Evolutionary conservation across 2,113 vertebrate species (phyloP).

Genomic region (Hymenochirus boettgeri): DNA sequence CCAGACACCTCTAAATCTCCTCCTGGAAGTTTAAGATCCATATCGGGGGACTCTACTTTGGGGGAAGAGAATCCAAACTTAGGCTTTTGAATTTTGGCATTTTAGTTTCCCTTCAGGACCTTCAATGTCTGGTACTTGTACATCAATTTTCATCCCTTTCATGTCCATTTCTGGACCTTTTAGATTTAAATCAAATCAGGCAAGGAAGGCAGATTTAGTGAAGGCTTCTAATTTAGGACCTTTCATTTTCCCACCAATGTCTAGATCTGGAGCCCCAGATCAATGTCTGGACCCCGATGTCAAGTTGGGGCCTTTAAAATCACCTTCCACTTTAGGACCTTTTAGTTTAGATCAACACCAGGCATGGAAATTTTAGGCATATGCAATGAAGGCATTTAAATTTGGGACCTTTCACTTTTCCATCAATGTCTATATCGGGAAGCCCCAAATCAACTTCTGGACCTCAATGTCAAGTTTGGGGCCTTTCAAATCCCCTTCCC

Average conservation of each 20-base stretch:
- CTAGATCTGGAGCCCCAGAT: slow-evolving; percentile 43
- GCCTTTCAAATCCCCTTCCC: too few species aligned
- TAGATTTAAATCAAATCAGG: too few species aligned
- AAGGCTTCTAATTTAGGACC: slow-evolving; percentile 59
- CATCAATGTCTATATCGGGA: too few species aligned
- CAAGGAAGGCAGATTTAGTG: slow-evolving; percentile 51
- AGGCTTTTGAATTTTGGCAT: slow-evolving; percentile 38
- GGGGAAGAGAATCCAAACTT: slow-evolving; percentile 61
- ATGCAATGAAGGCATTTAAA: slow-evolving; percentile 54
- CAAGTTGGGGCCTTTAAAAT: slow-evolving; percentile 44
- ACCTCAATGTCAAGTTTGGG: too few species aligned
- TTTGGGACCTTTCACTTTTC: slow-evolving; percentile 52
- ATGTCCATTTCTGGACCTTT: slow-evolving; percentile 53
- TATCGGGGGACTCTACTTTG: slow-evolving; percentile 21
- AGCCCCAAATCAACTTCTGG: too few species aligned
- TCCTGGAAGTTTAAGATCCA: slow-evolving; percentile 58
- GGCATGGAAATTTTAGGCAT: slow-evolving; percentile 17
- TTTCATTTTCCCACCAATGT: slow-evolving; percentile 51
- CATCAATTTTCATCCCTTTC: slow-evolving; percentile 50
- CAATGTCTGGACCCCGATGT: slow-evolving; percentile 39
- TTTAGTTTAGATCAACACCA: slow-evolving; percentile 39
- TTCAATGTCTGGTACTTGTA: slow-evolving; percentile 49
- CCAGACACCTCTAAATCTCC: slow-evolving; percentile 48
- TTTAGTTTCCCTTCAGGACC: slow-evolving; percentile 44
- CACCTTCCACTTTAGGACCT: slow-evolving; percentile 35